A percentile compares a stretch with the other conserved stretches of the same genome.
Evolutionary conservation across 2,888 invertebrate species (phyloP).

Genomic region (Netelia fuscicornis): DNA sequence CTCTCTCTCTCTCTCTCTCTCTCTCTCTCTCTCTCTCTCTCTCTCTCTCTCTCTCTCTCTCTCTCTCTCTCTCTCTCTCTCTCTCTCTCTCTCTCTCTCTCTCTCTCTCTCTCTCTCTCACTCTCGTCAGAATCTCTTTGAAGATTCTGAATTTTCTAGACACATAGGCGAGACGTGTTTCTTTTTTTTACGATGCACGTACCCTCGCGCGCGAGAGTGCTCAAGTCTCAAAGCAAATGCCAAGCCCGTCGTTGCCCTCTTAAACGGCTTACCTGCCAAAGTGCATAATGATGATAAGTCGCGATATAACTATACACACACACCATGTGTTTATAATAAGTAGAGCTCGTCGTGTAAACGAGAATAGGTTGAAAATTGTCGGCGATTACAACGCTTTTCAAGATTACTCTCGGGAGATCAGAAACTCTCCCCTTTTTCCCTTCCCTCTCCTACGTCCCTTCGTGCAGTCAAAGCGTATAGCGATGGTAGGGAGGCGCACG

Average conservation of each 20-base stretch:
- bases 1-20: neutral
- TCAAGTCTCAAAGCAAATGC: neutral
- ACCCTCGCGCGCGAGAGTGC: neutral
- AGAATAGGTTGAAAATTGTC: conserved; percentile 15
- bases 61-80: neutral
- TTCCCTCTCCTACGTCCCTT: neutral
- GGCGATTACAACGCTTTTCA: conserved; percentile 39
- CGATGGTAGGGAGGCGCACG: neutral
- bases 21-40: neutral
- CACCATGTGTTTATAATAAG: too few species aligned
- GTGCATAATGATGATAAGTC: too few species aligned
- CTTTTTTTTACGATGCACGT: too few species aligned
- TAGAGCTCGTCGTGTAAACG: neutral
- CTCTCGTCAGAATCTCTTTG: neutral
- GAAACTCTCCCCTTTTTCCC: neutral
- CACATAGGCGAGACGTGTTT: conserved; percentile 2
- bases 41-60: neutral
- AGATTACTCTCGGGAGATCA: conserved; percentile 38
- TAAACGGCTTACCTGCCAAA: neutral
- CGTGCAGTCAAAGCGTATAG: too few species aligned
- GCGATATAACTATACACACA: too few species aligned
- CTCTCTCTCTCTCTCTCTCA: neutral
- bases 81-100: neutral
- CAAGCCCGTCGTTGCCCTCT: neutral
- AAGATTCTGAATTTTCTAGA: neutral